Evolutionary conservation across 92 coral and sea anemone species (phyloP).

Genomic region (Micromussa lordhowensis): DNA sequence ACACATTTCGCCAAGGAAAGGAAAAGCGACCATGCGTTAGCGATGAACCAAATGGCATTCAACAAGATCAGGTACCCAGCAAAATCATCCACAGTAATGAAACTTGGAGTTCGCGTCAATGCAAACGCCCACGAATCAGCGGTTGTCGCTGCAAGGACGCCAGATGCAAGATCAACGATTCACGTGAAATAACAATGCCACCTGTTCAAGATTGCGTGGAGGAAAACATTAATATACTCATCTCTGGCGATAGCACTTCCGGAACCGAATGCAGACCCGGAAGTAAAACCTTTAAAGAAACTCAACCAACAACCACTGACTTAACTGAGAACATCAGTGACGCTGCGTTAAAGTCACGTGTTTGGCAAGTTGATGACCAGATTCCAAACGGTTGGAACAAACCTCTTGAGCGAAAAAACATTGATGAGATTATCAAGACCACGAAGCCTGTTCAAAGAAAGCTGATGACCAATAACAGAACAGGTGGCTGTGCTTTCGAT

Average conservation of each 20-base stretch:
- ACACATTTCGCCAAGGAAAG: background rate
- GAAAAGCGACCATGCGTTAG: background rate
- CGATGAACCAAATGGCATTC: background rate
- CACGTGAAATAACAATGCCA: background rate
- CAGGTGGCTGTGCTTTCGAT: constrained; percentile 31
- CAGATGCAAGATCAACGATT: background rate
- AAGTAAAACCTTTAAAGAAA: background rate
- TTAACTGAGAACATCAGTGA: background rate
- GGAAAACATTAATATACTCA: background rate
- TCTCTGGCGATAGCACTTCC: background rate
- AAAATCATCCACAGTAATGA: background rate
- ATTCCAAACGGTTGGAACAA: background rate
- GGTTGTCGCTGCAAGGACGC: background rate
- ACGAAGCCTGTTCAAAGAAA: constrained; percentile 15
- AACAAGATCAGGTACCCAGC: background rate
- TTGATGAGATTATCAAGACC: background rate
- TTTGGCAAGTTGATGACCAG: background rate
- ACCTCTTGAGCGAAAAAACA: background rate
- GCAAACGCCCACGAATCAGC: background rate
- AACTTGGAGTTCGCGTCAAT: background rate
- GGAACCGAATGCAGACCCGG: constrained; percentile 1
- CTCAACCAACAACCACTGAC: background rate
- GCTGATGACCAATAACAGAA: background rate
- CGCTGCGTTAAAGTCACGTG: background rate
- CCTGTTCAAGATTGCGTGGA: background rate